A percentile compares a stretch with the other conserved stretches of the same genome.
Conservation (phyloP, 2,888 invertebrate genomes). For the Drosophila parthenogenetica region DNA sequence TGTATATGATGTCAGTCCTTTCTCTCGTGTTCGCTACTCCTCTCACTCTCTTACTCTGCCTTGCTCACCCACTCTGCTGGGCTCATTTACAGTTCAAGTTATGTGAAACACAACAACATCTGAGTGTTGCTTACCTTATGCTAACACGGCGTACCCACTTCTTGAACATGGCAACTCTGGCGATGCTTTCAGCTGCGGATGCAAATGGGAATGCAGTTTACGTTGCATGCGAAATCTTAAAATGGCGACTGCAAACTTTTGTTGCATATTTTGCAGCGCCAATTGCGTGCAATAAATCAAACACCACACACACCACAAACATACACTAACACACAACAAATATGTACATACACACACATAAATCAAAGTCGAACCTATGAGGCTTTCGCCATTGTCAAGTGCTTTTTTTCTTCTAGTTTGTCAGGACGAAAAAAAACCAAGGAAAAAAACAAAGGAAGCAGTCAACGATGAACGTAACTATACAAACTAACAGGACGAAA, state of each 20-base stretch:
- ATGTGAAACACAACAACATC: constrained; percentile 13
- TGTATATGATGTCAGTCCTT: constrained; percentile 60
- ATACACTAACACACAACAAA: constrained; percentile 5
- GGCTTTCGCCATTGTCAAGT: constrained; percentile 31
- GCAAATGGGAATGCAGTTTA: constrained; percentile 26
- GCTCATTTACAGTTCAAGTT: constrained; percentile 54
- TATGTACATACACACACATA: constrained; percentile 7
- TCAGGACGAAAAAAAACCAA: constrained; percentile 6
- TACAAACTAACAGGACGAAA: constrained; percentile 65
- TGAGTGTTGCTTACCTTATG: constrained; percentile 80
- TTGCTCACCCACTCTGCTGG: constrained; percentile 8
- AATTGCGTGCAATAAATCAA: constrained; percentile 43
- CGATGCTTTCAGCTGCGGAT: constrained; percentile 25
- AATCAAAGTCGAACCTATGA: constrained; percentile 30
- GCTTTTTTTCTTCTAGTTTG: constrained; percentile 13
- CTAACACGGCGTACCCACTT: constrained; percentile 85
- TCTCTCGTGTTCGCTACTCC: neutral
- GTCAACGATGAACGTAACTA: constrained; percentile 59
- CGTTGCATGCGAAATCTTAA: constrained; percentile 36
- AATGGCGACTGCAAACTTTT: constrained; percentile 34
- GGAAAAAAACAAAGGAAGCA: constrained; percentile 34
- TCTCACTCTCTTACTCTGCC: too few species aligned
- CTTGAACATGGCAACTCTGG: constrained; percentile 80
- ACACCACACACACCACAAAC: constrained; percentile 5
- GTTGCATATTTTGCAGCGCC: constrained; percentile 51